phyloP scores from a whole-genome alignment of 2,113 vertebrate species.

The Cyanocitta stelleri region DNA sequence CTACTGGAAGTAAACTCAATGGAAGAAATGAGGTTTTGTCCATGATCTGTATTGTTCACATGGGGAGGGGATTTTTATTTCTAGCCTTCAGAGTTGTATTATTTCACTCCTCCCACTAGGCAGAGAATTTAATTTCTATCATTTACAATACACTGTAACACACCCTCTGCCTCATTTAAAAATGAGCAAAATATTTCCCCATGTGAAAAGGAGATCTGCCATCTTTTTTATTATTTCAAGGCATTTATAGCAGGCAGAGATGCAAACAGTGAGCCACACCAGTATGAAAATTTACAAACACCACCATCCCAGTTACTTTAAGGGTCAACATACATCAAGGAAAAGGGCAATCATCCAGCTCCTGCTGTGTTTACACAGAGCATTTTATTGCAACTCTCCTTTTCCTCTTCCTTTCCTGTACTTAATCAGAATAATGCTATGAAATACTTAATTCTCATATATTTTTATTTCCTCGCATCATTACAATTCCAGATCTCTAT shows the following conservation, averaged over 20 bases:
- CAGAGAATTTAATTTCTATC: background rate
- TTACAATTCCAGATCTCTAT: background rate
- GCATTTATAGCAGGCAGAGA: background rate
- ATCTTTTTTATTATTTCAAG: background rate
- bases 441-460: background rate
- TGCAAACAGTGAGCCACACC: background rate
- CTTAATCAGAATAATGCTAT: background rate
- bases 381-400: background rate
- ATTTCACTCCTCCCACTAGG: background rate
- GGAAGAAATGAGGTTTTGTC: background rate
- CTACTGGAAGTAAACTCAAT: background rate
- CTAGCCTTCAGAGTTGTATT: background rate
- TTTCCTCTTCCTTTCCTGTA: background rate
- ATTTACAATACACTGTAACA: background rate
- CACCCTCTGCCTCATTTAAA: background rate
- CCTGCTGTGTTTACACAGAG: background rate
- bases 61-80: background rate
- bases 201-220: background rate
- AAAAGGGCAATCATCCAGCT: background rate
- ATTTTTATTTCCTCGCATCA: slow-evolving; percentile 1
- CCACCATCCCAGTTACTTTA: background rate
- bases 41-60: background rate
- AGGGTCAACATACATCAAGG: background rate
- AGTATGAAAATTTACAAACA: background rate
- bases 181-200: background rate